These are phyloP conservation scores for Odontomyia ornata DNA, from an alignment of 2,888 invertebrate species.

Conservation along the genomic window DNA sequence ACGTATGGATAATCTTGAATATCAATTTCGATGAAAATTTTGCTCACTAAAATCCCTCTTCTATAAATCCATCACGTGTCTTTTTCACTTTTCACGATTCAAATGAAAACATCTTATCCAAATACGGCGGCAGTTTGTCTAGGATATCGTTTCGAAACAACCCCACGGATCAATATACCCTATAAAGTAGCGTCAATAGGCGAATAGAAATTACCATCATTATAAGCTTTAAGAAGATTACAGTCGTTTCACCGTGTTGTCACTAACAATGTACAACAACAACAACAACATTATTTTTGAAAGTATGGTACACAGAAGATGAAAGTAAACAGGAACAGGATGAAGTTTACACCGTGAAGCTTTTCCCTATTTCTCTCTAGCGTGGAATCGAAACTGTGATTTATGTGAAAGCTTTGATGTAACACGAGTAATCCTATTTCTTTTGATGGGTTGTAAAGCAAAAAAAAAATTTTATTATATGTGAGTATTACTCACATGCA, in stretches of 20 bases:
- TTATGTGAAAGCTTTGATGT: background rate
- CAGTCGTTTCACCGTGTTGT: background rate
- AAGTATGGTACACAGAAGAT: too few relatives aligned
- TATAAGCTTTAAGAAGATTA: background rate
- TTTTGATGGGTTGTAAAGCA: background rate
- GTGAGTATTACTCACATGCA: too few relatives aligned
- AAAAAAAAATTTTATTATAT: background rate
- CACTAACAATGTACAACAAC: background rate
- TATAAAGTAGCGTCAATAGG: background rate
- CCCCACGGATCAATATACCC: background rate
- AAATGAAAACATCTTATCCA: background rate
- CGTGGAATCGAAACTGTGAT: slow-evolving; percentile 20
- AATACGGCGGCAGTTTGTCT: background rate
- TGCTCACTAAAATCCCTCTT: too few relatives aligned
- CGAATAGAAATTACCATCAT: slow-evolving; percentile 9
- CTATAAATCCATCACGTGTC: too few relatives aligned
- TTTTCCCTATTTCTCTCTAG: background rate
- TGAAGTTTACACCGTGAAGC: background rate
- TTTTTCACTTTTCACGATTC: too few relatives aligned
- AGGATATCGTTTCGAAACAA: background rate
- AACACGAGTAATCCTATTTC: background rate
- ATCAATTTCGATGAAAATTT: too few relatives aligned
- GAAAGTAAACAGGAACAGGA: background rate
- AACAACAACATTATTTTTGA: background rate
- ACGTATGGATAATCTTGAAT: too few relatives aligned